Evolutionary conservation across 2,113 vertebrate species (phyloP), one percentile per base, ranked within the genome.

Genomic region (Salvator merianae): DNA sequence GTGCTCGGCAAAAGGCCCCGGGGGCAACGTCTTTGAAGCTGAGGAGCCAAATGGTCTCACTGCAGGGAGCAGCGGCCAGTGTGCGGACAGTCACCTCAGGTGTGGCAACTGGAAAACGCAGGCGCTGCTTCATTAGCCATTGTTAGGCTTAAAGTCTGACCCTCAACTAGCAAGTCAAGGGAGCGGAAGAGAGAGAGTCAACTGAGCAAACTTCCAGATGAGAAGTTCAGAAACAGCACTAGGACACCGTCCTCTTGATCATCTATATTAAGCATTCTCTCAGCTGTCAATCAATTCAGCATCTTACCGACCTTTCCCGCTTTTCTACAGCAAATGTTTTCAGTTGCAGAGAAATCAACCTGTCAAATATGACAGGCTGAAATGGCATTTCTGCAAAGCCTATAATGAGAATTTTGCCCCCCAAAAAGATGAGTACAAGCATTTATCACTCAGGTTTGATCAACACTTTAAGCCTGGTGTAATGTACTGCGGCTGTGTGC

Each of bases 301-400:
- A 13, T 28, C 55, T 28, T 28, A 26, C 13, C 7, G 12, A 26
- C 50, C 10, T 38, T 22, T 53, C 36, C 2, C 32, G 16, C 53
- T 77, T 18, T 38, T 38, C 7, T 77, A 62, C 4, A 77, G 53
- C 14, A 5, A 22, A 77, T 28, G n/a, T 36, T 77, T 77, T 34
- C 34, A 1, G 13, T 10, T 83, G 79, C 8, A 28, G 5, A 78
- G 47, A 81, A 36, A 89, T 24, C 73, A 77, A 18, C 5, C 10
- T 50, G 14, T 77, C 14, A 87, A 62, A 86, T 89, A 85, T 0
- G 86, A 1, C 32, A 53, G 65, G 5, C 40, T 75, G 8, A 84
- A 80, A 28, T 24, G 76, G 50, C 16, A 75, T 12, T 47, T 36
- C 78, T 55, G 77, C 43, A 74, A 87, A 79, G 55, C 4, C 36